These are phyloP conservation scores for Xanthia icteritia DNA, from an alignment of 2,888 invertebrate genomes.

Conservation along the genomic window DNA sequence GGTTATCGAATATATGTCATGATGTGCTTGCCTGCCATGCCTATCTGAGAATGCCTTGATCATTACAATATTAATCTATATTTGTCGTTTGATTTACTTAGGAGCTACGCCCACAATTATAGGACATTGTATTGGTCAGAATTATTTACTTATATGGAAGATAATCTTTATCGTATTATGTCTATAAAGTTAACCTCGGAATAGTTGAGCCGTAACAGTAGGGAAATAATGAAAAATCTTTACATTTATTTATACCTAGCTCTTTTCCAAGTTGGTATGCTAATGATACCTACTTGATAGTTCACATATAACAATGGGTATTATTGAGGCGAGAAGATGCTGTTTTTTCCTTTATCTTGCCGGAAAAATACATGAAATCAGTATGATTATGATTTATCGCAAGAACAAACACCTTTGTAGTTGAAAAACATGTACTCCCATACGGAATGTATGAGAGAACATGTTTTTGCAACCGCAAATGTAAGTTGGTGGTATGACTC, in stretches of 20 bases:
- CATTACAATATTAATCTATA: constrained; percentile 12
- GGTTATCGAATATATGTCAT: constrained; percentile 54
- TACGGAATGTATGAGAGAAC: no score
- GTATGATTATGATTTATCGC: no score
- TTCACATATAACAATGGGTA: constrained; percentile 32
- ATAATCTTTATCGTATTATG: constrained; percentile 11
- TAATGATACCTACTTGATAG: constrained; percentile 28
- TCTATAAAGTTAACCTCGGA: constrained; percentile 21
- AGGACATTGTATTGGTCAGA: constrained; percentile 7
- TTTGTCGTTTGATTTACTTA: constrained; percentile 9
- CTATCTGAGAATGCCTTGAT: constrained; percentile 24
- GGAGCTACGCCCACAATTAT: constrained; percentile 21
- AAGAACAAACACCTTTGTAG: no score
- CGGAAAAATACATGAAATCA: background rate
- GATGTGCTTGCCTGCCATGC: constrained; percentile 1
- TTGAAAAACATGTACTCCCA: no score
- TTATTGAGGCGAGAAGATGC: background rate
- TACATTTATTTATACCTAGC: background rate
- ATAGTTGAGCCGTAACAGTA: constrained; percentile 6
- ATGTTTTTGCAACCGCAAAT: no score
- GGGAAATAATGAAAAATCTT: constrained; percentile 9
- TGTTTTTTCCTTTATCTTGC: background rate
- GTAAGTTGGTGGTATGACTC: no score
- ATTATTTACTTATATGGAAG: background rate
- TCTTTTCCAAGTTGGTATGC: constrained; percentile 21